Evolutionary conservation across 92 coral and sea anemone genomes (phyloP), one percentile per base, ranked within the genome.

Genomic region (Nematostella vectensis): DNA sequence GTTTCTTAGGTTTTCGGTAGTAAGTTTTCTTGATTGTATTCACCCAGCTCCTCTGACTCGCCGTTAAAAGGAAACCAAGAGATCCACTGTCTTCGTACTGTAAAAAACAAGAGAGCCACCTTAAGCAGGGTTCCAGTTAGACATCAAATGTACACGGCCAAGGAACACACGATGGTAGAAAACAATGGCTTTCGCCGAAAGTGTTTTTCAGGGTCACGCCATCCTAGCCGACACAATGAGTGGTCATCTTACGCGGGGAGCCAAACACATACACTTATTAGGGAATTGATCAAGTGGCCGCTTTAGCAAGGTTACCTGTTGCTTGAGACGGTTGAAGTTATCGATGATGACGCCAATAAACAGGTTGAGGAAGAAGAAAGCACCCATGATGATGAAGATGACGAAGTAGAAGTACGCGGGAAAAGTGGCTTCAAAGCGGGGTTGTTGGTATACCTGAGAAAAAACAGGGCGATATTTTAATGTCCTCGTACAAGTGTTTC

Each of bases 261-360:
- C n/a, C n/a, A n/a, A n/a, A n/a, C n/a, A n/a, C n/a, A n/a, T n/a
- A n/a, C n/a, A n/a, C n/a, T n/a, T n/a, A n/a, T n/a, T n/a, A n/a
- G n/a, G n/a, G n/a, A n/a, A n/a, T n/a, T n/a, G n/a, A n/a, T n/a
- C n/a, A n/a, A n/a, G n/a, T n/a, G n/a, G n/a, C n/a, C n/a, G n/a
- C n/a, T n/a, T n/a, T n/a, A n/a, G n/a, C n/a, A n/a, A 21, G 29
- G 72, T 21, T 36, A 89, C 96, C 95, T 89, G 89, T 48, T 85
- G 95, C 49, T 91, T 91, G 8, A 85, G 95, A 16, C 83, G 85
- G 45, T 83, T 91, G 73, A 91, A 91, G 66, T 91, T 91, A 27
- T 91, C 98, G 50, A 91, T 91, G 67, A 91, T 82, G 70, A 91
- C 98, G 58, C 98, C 98, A 67, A 89, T 85, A 68, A 89, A 89